These are phyloP conservation scores for Melieria crassipennis DNA, from an alignment of 2,888 invertebrate species.

Conservation along the genomic window DNA sequence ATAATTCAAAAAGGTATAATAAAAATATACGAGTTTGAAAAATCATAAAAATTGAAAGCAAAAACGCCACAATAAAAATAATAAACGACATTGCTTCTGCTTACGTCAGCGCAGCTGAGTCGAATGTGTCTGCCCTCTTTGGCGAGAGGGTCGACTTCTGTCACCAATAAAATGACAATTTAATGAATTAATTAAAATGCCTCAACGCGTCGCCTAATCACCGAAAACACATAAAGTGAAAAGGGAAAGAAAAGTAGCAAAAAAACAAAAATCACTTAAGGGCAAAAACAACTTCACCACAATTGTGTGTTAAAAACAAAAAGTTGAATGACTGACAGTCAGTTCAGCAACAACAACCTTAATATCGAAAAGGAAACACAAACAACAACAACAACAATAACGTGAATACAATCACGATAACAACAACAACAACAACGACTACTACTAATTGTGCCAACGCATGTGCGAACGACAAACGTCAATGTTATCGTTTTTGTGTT, in stretches of 20 bases:
- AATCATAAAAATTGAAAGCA: neutral
- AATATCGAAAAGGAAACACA: neutral
- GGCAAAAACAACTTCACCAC: neutral
- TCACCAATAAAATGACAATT: neutral
- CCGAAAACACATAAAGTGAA: neutral
- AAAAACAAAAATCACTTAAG: neutral
- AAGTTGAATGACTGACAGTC: neutral
- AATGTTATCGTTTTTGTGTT: too few relatives aligned
- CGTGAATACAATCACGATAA: neutral
- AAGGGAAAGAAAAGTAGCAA: neutral
- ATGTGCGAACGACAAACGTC: too few relatives aligned
- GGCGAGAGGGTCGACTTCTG: neutral
- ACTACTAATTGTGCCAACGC: neutral
- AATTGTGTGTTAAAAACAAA: neutral
- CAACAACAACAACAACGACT: neutral
- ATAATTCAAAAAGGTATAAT: too few relatives aligned
- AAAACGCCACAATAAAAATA: too few relatives aligned
- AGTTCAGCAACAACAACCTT: neutral
- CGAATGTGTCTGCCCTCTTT: neutral
- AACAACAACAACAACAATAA: slow-evolving; percentile 6
- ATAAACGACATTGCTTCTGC: too few relatives aligned
- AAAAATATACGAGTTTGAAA: too few relatives aligned
- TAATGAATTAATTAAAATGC: neutral
- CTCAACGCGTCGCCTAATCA: neutral
- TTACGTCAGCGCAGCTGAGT: neutral